Evolutionary conservation across 1,140 invertebrate species (phyloP).

Genomic region (Eufriesea mexicana): DNA sequence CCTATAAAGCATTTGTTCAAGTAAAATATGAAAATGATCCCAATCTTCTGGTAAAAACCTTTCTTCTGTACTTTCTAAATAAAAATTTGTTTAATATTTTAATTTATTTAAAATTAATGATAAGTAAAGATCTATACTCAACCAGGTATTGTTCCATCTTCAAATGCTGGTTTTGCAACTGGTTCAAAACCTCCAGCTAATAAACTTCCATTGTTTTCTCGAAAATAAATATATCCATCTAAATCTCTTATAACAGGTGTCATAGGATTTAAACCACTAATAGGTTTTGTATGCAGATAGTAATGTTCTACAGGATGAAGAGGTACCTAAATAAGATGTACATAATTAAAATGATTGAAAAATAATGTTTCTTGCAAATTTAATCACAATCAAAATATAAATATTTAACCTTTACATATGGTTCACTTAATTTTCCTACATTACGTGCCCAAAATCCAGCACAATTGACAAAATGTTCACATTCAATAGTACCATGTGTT

Average conservation of each 20-base stretch:
- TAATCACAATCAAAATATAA: neutral
- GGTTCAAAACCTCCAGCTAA: conserved; percentile 94
- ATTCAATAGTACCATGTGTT: conserved; percentile 88
- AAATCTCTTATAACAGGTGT: conserved; percentile 94
- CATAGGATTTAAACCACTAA: conserved; percentile 87
- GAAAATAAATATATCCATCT: conserved; percentile 94
- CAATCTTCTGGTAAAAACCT: conserved; percentile 91
- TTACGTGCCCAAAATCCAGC: conserved; percentile 91
- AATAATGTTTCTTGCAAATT: neutral
- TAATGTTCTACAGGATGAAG: conserved; percentile 97
- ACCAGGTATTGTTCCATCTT: conserved; percentile 87
- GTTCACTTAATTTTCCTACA: conserved; percentile 92
- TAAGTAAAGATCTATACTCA: conserved; percentile 58
- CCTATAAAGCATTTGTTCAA: conserved; percentile 92
- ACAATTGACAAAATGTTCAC: conserved; percentile 96
- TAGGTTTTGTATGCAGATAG: conserved; percentile 93
- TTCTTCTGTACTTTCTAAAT: conserved; percentile 81
- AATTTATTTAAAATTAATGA: neutral
- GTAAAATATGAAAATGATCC: conserved; percentile 96
- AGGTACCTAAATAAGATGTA: conserved; percentile 84
- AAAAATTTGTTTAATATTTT: conserved; percentile 29
- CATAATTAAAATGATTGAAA: conserved; percentile 36
- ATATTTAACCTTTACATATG: conserved; percentile 88
- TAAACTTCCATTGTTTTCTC: conserved; percentile 90
- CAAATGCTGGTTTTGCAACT: conserved; percentile 93